Percentiles rank a stretch among this genome's conserved stretches.
phyloP scores from a whole-genome alignment of 2,888 invertebrate genomes.

The Eilema sororculum region DNA sequence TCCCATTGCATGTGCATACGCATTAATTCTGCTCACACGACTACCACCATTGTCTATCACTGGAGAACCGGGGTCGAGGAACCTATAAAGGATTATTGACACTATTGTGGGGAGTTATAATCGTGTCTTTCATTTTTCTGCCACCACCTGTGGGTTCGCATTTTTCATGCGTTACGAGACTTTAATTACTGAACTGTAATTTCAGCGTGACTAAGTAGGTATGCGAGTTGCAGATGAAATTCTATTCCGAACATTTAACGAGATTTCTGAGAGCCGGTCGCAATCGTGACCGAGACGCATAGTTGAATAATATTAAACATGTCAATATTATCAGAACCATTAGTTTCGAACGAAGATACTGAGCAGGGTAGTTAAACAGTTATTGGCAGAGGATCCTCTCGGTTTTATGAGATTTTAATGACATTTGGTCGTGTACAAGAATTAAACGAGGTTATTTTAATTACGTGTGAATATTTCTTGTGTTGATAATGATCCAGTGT shows the following conservation, averaged over 20 bases:
- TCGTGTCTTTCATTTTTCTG: slow-evolving; percentile 70
- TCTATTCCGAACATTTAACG: slow-evolving; percentile 37
- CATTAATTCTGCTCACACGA: slow-evolving; percentile 83
- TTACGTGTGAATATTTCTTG: slow-evolving; percentile 33
- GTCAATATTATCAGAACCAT: slow-evolving; percentile 10
- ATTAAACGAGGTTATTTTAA: slow-evolving; percentile 33
- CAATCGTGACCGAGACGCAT: slow-evolving; percentile 6
- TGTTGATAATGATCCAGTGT: slow-evolving; percentile 22
- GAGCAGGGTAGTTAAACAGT: slow-evolving; percentile 17
- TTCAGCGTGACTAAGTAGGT: slow-evolving; percentile 39
- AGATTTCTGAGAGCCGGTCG: slow-evolving; percentile 13
- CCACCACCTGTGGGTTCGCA: slow-evolving; percentile 64
- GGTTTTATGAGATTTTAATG: slow-evolving; percentile 27
- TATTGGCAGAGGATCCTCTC: slow-evolving; percentile 35
- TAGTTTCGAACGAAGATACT: slow-evolving; percentile 4
- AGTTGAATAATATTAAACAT: slow-evolving; percentile 13
- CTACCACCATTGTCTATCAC: slow-evolving; percentile 86
- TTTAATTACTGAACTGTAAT: slow-evolving; percentile 48
- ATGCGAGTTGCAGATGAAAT: slow-evolving; percentile 44
- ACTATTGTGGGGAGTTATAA: slow-evolving; percentile 75
- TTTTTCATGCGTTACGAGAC: slow-evolving; percentile 41
- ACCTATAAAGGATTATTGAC: slow-evolving; percentile 85
- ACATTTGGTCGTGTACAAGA: slow-evolving; percentile 27
- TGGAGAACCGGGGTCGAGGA: slow-evolving; percentile 72
- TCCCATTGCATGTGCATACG: slow-evolving; percentile 82